Percentiles rank a stretch among this genome's conserved stretches.
Conservation (phyloP, 2,113 vertebrate species). For the Ochotona curzoniae region DNA sequence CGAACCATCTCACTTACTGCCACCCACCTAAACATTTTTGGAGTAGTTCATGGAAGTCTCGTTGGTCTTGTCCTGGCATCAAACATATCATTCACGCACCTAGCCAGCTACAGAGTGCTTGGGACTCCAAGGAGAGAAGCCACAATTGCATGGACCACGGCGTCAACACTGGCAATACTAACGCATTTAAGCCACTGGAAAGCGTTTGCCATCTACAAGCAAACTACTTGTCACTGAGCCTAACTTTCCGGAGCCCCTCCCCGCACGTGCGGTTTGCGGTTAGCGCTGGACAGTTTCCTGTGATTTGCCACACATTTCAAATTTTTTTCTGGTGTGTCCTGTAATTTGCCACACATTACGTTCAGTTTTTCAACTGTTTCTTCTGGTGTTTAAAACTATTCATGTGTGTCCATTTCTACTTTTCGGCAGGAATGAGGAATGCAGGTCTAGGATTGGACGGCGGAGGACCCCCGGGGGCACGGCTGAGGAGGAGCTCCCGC, state of each 20-base stretch:
- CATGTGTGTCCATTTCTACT: too few species aligned
- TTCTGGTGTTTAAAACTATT: too few species aligned
- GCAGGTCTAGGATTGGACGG: too few species aligned
- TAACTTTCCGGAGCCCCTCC: slow-evolving; percentile 13
- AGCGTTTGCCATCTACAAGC: background rate
- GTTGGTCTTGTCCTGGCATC: background rate
- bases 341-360: too few species aligned
- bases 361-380: too few species aligned
- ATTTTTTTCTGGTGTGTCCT: too few species aligned
- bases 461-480: too few species aligned
- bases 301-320: too few species aligned
- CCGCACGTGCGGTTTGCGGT: background rate
- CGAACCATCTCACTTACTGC: background rate
- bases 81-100: background rate
- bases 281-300: too few species aligned
- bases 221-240: background rate
- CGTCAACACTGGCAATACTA: background rate
- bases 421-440: too few species aligned
- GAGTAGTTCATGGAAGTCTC: background rate
- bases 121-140: slow-evolving; percentile 31
- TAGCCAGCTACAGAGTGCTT: background rate
- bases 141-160: background rate
- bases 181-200: background rate
- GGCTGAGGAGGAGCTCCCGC: too few species aligned
- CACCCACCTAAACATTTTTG: background rate